These are phyloP conservation scores for Orthonychiurus folsomi DNA, from an alignment of 2,888 invertebrate species.

Conservation along the genomic window DNA sequence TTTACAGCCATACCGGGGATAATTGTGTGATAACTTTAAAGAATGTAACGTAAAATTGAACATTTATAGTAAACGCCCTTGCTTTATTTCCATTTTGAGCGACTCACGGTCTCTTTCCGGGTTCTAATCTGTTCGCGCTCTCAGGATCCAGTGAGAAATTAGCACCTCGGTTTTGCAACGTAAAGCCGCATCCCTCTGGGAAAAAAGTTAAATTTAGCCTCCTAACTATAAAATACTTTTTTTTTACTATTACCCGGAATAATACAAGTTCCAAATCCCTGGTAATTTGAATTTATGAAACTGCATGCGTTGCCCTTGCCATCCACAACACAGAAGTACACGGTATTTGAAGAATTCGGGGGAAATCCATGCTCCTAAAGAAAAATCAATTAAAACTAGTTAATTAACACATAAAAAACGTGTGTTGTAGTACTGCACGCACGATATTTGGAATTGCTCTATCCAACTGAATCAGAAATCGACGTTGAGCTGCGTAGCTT, in stretches of 20 bases:
- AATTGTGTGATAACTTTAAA: slow-evolving; percentile 35
- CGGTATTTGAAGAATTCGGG: slow-evolving; percentile 42
- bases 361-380: slow-evolving; percentile 34
- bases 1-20: slow-evolving; percentile 37
- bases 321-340: slow-evolving; percentile 45
- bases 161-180: slow-evolving; percentile 42
- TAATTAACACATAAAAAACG: slow-evolving; percentile 5
- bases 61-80: not conserved
- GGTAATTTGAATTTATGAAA: slow-evolving; percentile 45
- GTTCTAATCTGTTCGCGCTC: slow-evolving; percentile 26
- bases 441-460: too few species aligned
- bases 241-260: slow-evolving; percentile 43
- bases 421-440: too few species aligned
- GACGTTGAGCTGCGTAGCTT: slow-evolving; percentile 42
- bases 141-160: slow-evolving; percentile 33
- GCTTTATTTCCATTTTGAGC: not conserved
- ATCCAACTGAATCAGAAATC: slow-evolving; percentile 41
- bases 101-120: slow-evolving; percentile 36
- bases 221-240: not conserved
- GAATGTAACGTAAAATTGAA: not conserved
- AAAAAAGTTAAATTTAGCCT: not conserved
- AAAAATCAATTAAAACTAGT: slow-evolving; percentile 6
- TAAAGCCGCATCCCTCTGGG: slow-evolving; percentile 44
- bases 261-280: slow-evolving; percentile 45
- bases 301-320: slow-evolving; percentile 45